Evolutionary conservation across 2,888 invertebrate species (phyloP).

Genomic region (Ethmia dodecea): DNA sequence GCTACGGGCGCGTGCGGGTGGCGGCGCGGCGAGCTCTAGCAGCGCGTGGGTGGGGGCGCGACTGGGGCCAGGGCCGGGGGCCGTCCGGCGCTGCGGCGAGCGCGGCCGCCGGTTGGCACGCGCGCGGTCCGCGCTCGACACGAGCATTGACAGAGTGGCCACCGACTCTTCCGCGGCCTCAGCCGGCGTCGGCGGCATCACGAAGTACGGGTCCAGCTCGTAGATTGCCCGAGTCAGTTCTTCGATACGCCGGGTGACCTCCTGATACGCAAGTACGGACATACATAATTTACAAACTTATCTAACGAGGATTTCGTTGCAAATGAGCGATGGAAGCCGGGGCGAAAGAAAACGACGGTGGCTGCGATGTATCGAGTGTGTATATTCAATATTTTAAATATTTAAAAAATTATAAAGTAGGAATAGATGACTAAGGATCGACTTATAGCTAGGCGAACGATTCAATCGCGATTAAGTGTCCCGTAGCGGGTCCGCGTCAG

Average conservation of each 20-base stretch:
- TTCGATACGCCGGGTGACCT: slow-evolving; percentile 84
- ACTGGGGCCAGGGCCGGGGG: too few relatives aligned
- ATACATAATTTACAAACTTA: slow-evolving; percentile 66
- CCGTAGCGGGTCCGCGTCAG: slow-evolving; percentile 85
- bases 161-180: slow-evolving; percentile 81
- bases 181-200: slow-evolving; percentile 77
- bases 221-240: slow-evolving; percentile 84
- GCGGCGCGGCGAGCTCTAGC: slow-evolving; percentile 34
- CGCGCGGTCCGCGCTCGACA: slow-evolving; percentile 42
- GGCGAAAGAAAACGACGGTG: slow-evolving; percentile 61
- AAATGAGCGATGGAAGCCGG: slow-evolving; percentile 37
- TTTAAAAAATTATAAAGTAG: slow-evolving; percentile 52
- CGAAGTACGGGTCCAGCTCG: slow-evolving; percentile 86
- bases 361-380: slow-evolving; percentile 61
- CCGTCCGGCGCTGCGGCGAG: slow-evolving; percentile 16
- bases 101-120: slow-evolving; percentile 24
- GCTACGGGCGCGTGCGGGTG: slow-evolving; percentile 69
- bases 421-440: slow-evolving; percentile 49
- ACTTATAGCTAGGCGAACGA: slow-evolving; percentile 47
- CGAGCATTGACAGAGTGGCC: slow-evolving; percentile 61
- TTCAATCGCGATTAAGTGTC: slow-evolving; percentile 75
- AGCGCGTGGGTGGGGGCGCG: slow-evolving; percentile 21
- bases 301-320: slow-evolving; percentile 29
- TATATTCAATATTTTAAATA: slow-evolving; percentile 48
- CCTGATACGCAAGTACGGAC: slow-evolving; percentile 81